These are phyloP conservation scores for Platycercus adscitus DNA, from an alignment of 2,113 vertebrate genomes.

Conservation along the genomic window DNA sequence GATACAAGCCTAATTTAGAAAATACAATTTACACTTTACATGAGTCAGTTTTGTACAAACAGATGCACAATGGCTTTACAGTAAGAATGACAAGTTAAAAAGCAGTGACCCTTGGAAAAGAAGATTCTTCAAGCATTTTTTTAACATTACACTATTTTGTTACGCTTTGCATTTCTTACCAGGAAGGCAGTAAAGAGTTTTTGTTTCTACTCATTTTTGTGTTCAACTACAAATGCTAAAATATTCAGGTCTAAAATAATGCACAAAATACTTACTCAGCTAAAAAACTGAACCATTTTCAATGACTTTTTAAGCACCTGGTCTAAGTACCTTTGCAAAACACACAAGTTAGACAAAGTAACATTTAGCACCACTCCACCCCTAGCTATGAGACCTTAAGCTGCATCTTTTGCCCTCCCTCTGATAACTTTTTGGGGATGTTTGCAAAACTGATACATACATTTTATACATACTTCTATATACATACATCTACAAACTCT, in stretches of 20 bases:
- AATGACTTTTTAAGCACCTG: background rate
- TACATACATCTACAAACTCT: background rate
- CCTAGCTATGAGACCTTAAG: background rate
- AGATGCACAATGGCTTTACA: background rate
- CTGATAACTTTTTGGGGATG: background rate
- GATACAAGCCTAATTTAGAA: constrained; percentile 88
- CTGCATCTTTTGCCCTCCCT: background rate
- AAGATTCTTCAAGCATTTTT: background rate
- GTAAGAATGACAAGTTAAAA: background rate
- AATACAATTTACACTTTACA: background rate
- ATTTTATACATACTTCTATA: background rate
- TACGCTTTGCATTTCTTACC: background rate
- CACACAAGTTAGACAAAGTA: background rate
- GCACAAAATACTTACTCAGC: background rate
- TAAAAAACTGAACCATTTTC: background rate
- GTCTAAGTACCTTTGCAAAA: background rate
- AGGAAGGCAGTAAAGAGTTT: background rate
- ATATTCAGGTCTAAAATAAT: background rate
- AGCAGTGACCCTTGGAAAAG: background rate
- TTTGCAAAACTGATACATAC: background rate
- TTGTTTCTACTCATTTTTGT: background rate
- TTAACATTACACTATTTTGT: background rate
- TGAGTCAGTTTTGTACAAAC: background rate
- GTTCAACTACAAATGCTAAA: background rate
- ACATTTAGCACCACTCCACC: background rate